Evolutionary conservation across 2,888 invertebrate species (phyloP).

Genomic region (Sarcophaga carnaria): DNA sequence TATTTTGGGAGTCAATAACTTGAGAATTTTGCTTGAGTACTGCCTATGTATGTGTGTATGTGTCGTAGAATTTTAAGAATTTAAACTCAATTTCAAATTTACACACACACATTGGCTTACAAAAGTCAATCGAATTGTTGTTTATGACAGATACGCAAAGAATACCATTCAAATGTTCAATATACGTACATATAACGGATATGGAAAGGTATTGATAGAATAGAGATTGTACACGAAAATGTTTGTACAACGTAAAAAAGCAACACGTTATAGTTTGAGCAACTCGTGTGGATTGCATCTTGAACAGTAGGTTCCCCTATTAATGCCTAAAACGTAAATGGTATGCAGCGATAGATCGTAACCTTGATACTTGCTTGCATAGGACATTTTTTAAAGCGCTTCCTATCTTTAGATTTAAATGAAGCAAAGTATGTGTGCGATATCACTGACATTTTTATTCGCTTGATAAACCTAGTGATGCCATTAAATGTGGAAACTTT

Average conservation of each 20-base stretch:
- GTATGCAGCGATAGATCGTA: too few species aligned
- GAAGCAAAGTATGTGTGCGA: too few species aligned
- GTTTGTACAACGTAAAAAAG: neutral
- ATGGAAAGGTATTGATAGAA: neutral
- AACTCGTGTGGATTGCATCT: too few species aligned
- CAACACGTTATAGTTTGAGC: too few species aligned
- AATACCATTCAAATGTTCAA: constrained; percentile 29
- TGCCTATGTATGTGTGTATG: constrained; percentile 66
- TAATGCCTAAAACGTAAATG: too few species aligned
- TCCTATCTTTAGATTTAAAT: too few species aligned
- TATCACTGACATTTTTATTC: too few species aligned
- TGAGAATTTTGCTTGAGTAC: constrained; percentile 3
- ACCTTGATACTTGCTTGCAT: too few species aligned
- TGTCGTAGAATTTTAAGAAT: constrained; percentile 79
- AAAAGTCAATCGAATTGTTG: constrained; percentile 70
- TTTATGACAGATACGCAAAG: constrained; percentile 27
- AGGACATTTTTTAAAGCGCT: too few species aligned
- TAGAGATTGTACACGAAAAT: constrained; percentile 40
- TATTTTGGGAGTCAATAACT: constrained; percentile 38
- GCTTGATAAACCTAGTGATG: too few species aligned
- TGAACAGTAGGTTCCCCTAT: too few species aligned
- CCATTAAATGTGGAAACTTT: too few species aligned
- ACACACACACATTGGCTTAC: constrained; percentile 44
- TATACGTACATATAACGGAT: neutral
- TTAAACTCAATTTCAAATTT: constrained; percentile 78